Percentiles rank a stretch among this genome's conserved stretches.
Conservation (phyloP, 2,113 vertebrate species). For the Megaleporinus macrocephalus region DNA sequence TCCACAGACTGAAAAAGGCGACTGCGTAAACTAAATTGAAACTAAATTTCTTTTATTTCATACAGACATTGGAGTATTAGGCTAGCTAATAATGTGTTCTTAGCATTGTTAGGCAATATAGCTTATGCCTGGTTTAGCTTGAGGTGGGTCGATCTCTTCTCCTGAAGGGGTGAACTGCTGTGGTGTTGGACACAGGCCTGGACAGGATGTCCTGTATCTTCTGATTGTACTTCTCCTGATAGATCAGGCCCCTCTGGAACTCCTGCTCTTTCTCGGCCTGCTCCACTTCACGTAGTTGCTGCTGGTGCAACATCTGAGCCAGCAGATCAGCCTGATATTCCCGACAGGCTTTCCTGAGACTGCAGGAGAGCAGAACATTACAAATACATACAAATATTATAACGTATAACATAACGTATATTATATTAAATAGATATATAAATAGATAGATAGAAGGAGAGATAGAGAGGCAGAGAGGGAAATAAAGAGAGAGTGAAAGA, state of each 20-base stretch:
- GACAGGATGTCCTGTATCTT: conserved; percentile 75
- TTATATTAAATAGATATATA: neutral
- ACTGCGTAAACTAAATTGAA: neutral
- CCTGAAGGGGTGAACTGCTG: conserved; percentile 76
- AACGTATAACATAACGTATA: no score
- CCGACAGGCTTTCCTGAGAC: conserved; percentile 64
- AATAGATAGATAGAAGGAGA: neutral
- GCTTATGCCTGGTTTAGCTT: conserved; percentile 11
- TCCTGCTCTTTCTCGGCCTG: conserved; percentile 73
- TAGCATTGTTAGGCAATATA: neutral
- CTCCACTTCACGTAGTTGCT: conserved; percentile 59
- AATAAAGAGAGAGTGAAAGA: no score
- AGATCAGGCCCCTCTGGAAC: conserved; percentile 58
- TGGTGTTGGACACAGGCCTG: conserved; percentile 16
- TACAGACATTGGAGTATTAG: neutral
- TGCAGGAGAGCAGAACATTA: conserved; percentile 56
- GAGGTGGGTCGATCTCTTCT: conserved; percentile 62
- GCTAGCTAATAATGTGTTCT: neutral
- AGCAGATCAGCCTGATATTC: conserved; percentile 79
- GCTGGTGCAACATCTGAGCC: conserved; percentile 77
- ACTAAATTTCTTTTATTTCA: neutral
- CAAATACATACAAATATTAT: no score
- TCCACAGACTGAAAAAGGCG: neutral
- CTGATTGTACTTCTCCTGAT: conserved; percentile 67
- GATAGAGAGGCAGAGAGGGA: neutral